These are phyloP conservation scores for Todiramphus saurophagus DNA, from an alignment of 2,113 vertebrate genomes.

Conservation along the genomic window DNA sequence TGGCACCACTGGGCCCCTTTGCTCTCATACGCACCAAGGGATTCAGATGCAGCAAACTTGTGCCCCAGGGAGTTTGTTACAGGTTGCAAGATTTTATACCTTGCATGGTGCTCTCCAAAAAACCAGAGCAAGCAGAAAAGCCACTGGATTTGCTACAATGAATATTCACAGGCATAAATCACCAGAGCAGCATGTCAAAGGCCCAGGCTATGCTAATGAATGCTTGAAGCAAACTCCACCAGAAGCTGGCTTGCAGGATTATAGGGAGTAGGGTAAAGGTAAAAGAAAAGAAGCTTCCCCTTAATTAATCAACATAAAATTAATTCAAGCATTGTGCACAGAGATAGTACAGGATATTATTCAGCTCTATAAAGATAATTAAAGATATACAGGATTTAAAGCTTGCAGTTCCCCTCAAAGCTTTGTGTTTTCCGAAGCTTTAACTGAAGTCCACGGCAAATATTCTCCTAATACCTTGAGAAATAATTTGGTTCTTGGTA, in stretches of 20 bases:
- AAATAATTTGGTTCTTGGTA: not conserved
- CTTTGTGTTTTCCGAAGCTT: not conserved
- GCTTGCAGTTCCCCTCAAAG: not conserved
- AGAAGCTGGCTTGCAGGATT: not conserved
- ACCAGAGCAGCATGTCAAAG: not conserved
- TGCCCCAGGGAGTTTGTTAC: not conserved
- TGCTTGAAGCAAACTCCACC: not conserved
- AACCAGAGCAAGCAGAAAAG: not conserved
- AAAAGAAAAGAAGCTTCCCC: not conserved
- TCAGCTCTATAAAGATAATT: not conserved
- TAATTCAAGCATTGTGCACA: not conserved
- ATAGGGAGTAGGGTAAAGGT: not conserved
- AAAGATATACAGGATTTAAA: constrained; percentile 13
- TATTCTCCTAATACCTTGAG: not conserved
- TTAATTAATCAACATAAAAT: constrained; percentile 33
- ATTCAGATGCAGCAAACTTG: not conserved
- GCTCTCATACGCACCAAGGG: not conserved
- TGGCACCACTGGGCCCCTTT: not conserved
- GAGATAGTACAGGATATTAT: not conserved
- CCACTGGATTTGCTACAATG: constrained; percentile 45
- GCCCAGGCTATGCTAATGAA: constrained; percentile 8
- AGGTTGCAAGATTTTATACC: not conserved
- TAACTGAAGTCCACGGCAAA: not conserved
- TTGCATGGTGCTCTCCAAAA: not conserved
- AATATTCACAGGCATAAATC: constrained; percentile 62